Percentiles rank a stretch among this genome's conserved stretches.
Conservation (phyloP, 2,888 invertebrate species). For the Pedicia rivosa region DNA sequence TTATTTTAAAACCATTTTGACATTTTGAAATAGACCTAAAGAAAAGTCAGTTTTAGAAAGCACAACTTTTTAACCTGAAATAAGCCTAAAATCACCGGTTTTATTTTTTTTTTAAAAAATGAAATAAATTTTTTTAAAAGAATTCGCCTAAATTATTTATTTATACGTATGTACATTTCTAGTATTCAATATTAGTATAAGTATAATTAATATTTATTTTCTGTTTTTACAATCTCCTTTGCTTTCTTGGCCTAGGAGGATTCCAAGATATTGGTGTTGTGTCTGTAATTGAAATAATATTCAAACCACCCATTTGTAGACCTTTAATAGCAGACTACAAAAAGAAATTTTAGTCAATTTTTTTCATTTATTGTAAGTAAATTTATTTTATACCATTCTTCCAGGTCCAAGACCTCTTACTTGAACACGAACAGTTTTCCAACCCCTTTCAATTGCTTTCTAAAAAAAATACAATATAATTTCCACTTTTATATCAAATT, state of each 20-base stretch:
- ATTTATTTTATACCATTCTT: conserved; percentile 51
- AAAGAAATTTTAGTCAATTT: neutral
- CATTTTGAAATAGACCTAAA: too few species aligned
- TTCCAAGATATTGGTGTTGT: conserved; percentile 69
- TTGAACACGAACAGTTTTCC: conserved; percentile 57
- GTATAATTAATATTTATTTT: too few species aligned
- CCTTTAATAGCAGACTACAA: conserved; percentile 81
- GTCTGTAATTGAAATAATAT: conserved; percentile 88
- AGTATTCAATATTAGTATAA: too few species aligned
- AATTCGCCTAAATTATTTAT: too few species aligned
- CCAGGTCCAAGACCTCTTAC: conserved; percentile 80
- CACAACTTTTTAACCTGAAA: too few species aligned
- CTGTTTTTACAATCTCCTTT: conserved; percentile 65
- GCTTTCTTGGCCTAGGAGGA: conserved; percentile 71
- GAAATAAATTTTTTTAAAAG: too few species aligned
- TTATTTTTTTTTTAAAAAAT: too few species aligned
- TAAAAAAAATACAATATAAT: conserved; percentile 31
- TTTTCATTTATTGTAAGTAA: conserved; percentile 18
- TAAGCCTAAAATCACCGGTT: too few species aligned
- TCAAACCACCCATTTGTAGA: conserved; percentile 76
- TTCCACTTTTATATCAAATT: neutral
- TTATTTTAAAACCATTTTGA: too few species aligned
- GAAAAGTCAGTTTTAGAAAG: too few species aligned
- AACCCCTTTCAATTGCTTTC: conserved; percentile 56
- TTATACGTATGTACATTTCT: too few species aligned